Evolutionary conservation across 1,140 invertebrate genomes (phyloP), one percentile per base, ranked within the genome.

Genomic region (Rhagoletis pomonella): DNA sequence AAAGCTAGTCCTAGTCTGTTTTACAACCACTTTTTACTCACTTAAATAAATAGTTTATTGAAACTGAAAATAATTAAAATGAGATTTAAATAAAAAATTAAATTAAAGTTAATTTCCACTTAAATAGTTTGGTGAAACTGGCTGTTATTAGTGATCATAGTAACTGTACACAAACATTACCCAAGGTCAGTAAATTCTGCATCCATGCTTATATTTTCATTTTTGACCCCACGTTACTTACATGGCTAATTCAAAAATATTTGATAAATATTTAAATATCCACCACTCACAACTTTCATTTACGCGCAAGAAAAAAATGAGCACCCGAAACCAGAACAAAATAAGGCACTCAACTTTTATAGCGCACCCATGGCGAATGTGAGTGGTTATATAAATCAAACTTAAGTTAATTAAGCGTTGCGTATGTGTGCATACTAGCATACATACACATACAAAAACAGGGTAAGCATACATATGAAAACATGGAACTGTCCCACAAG

Each of bases 321-420:
- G 29, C 29, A 29, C 29, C 29, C 29, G 60, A 5, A 5, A 19
- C 44, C 50, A 19, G 7, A 47, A 81, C 73, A 81, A 81, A 77
- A 50, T 4, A 81, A 50, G 7, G 5, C 17, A 19, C n/a, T 55
- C 55, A 81, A 81, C 50, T 50, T 81, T 81, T 81, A 81, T 55
- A 55, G 73, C 44, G 73, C 73, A 58, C 73, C 73, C 73, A 19
- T 19, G 47, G 73, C 7, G 47, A 81, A 55, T 55, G n/a, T 19
- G 73, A 81, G 73, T 81, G 73, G 73, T 81, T 81, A 55, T 55
- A 81, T 81, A 81, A 55, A 81, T 55, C 73, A 81, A 81, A 81
- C 47, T 81, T 81, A 81, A 81, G 73, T 81, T 81, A 81, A 81
- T 81, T 81, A 81, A 81, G 73, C 73, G 4, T 55, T 44, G 47